Evolutionary conservation across 2,888 invertebrate species (phyloP).

Genomic region (Zele albiditarsus): DNA sequence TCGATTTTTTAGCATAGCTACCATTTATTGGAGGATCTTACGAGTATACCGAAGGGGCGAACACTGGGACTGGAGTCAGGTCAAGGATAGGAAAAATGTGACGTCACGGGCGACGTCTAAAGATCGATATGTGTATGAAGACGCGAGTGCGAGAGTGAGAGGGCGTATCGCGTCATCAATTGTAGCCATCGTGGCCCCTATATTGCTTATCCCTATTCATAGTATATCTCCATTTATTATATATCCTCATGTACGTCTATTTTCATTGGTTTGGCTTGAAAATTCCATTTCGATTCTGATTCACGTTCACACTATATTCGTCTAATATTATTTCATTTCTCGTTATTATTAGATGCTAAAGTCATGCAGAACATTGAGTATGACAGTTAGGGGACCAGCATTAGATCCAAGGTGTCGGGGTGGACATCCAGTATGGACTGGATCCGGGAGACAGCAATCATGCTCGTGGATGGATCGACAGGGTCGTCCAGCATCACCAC

Average conservation of each 20-base stretch:
- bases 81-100: constrained; percentile 72
- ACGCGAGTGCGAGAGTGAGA: background rate
- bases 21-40: constrained; percentile 5
- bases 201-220: background rate
- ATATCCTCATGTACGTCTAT: background rate
- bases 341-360: constrained; percentile 84
- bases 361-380: constrained; percentile 89
- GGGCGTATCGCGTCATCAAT: constrained; percentile 31
- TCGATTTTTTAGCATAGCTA: background rate
- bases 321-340: background rate
- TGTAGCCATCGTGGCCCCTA: constrained; percentile 42
- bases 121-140: constrained; percentile 65
- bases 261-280: background rate
- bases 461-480: constrained; percentile 97
- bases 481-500: constrained; percentile 90
- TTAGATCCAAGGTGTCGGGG: constrained; percentile 77
- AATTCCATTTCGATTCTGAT: background rate
- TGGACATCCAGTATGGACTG: constrained; percentile 71
- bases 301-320: too few species aligned
- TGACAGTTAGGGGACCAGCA: constrained; percentile 90
- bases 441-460: constrained; percentile 78
- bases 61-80: constrained; percentile 63
- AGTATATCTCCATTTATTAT: constrained; percentile 22
- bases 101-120: constrained; percentile 66
- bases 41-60: background rate